A percentile compares a stretch with the other conserved stretches of the same genome.
Conservation (phyloP, 2,888 invertebrate genomes). For the Cactoblastis cactorum region DNA sequence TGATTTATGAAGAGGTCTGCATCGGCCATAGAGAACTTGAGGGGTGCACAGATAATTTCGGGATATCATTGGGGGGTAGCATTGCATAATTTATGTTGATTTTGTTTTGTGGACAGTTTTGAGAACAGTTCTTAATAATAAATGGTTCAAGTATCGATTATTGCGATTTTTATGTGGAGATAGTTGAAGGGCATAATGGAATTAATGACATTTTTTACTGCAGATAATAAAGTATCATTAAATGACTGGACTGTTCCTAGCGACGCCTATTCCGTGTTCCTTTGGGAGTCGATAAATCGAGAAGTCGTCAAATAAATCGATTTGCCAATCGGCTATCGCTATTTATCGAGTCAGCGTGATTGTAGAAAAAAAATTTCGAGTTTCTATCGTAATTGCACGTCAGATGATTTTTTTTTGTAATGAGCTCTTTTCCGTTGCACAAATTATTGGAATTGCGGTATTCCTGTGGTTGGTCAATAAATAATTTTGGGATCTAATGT, state of each 20-base stretch:
- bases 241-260: background rate
- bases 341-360: constrained; percentile 1
- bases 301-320: constrained; percentile 5
- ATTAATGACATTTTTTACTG: background rate
- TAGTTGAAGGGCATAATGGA: too few species aligned
- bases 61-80: background rate
- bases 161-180: too few species aligned
- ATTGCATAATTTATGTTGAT: background rate
- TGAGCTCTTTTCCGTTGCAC: background rate
- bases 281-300: background rate
- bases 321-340: background rate
- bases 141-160: too few species aligned
- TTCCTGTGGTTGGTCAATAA: too few species aligned
- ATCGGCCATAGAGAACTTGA: background rate
- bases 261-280: background rate
- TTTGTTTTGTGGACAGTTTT: background rate
- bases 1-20: constrained; percentile 9
- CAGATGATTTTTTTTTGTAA: background rate
- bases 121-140: too few species aligned
- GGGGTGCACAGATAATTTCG: constrained; percentile 2
- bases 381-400: background rate
- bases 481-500: too few species aligned
- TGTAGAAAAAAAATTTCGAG: background rate
- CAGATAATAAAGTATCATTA: background rate
- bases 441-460: too few species aligned